Evolutionary conservation across 2,797 vertebrate genomes (phyloP).

Genomic region (Gymnodraco acuticeps): DNA sequence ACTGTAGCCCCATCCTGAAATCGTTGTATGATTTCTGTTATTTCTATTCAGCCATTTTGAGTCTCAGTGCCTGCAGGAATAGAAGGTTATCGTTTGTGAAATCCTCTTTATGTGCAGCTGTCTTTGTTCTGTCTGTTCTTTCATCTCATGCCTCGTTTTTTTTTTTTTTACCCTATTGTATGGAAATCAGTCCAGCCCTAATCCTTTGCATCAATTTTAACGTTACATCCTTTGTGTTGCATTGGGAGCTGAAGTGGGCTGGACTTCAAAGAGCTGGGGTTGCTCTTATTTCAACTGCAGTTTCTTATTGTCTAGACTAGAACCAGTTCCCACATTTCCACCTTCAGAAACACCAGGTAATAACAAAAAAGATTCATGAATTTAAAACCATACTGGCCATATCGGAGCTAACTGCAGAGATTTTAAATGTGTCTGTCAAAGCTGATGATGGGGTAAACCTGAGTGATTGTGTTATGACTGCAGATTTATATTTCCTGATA

Average conservation of each 20-base stretch:
- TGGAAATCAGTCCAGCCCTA: slow-evolving; percentile 43
- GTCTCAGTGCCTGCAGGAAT: slow-evolving; percentile 40
- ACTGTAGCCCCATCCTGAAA: slow-evolving; percentile 34
- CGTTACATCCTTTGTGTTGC: slow-evolving; percentile 42
- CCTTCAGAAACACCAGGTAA: slow-evolving; percentile 38
- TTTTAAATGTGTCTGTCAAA: slow-evolving; percentile 42
- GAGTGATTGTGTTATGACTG: background rate
- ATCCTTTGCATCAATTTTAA: slow-evolving; percentile 54
- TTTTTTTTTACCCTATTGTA: slow-evolving; percentile 39
- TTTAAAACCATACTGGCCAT: slow-evolving; percentile 21
- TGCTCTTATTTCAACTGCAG: slow-evolving; percentile 48
- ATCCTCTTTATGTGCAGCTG: slow-evolving; percentile 32
- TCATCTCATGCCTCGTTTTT: slow-evolving; percentile 61
- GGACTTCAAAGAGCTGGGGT: slow-evolving; percentile 62
- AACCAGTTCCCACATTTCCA: slow-evolving; percentile 40
- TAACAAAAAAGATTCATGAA: slow-evolving; percentile 49
- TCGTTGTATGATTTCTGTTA: slow-evolving; percentile 31
- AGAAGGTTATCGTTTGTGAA: slow-evolving; percentile 34
- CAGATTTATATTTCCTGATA: slow-evolving; percentile 49
- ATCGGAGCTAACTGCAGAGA: slow-evolving; percentile 21
- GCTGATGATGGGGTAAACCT: slow-evolving; percentile 43
- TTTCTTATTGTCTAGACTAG: slow-evolving; percentile 43
- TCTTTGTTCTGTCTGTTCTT: slow-evolving; percentile 66
- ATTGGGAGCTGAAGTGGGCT: slow-evolving; percentile 24
- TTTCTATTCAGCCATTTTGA: slow-evolving; percentile 40